Percentiles rank a stretch among this genome's conserved stretches.
Conservation (phyloP, 2,113 vertebrate genomes). For the Brachyistius frenatus region DNA sequence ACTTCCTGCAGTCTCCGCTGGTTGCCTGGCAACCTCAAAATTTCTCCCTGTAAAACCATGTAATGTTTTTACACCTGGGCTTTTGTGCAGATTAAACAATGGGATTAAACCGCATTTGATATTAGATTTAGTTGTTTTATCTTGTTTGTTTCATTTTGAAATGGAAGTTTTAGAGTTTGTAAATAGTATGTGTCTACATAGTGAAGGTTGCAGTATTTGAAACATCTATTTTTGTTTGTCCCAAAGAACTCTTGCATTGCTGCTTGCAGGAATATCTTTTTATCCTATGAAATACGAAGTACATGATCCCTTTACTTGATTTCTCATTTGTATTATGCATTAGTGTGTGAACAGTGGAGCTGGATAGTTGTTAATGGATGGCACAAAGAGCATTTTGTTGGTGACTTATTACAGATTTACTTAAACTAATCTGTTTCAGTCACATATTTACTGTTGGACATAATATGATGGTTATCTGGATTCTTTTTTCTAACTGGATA, state of each 20-base stretch:
- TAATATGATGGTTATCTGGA: too few relatives aligned
- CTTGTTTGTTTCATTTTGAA: conserved; percentile 26
- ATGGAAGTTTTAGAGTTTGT: conserved; percentile 18
- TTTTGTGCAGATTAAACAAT: conserved; percentile 27
- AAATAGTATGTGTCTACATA: conserved; percentile 1
- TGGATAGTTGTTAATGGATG: not conserved
- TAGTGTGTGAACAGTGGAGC: not conserved
- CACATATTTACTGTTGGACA: too few relatives aligned
- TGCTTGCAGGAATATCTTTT: conserved; percentile 1
- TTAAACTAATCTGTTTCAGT: too few relatives aligned
- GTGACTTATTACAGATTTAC: not conserved
- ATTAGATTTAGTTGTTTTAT: conserved; percentile 3
- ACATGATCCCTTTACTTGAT: not conserved
- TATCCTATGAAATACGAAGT: not conserved
- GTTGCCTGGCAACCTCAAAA: too few relatives aligned
- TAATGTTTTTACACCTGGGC: not conserved
- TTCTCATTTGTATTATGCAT: not conserved
- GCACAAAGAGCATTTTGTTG: not conserved
- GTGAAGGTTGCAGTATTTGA: conserved; percentile 28
- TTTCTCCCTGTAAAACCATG: too few relatives aligned
- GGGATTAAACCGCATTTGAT: conserved; percentile 15
- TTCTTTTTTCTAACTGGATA: too few relatives aligned
- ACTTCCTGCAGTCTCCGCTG: too few relatives aligned
- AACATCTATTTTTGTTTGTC: conserved; percentile 38
- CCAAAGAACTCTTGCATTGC: conserved; percentile 25